phyloP scores from a whole-genome alignment of 2,797 vertebrate genomes.

The Melanotaenia maccullochi region DNA sequence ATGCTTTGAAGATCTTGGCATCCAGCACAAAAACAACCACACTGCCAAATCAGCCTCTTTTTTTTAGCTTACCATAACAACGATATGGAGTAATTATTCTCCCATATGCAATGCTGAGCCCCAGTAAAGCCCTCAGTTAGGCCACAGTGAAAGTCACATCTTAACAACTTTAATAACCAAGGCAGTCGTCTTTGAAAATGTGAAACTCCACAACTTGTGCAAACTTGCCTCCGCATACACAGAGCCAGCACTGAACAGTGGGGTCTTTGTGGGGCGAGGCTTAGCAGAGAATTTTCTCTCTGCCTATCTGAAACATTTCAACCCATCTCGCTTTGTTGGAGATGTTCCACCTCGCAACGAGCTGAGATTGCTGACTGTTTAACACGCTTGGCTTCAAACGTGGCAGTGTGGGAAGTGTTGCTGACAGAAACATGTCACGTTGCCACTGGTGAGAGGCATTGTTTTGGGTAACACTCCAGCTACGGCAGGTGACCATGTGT shows the following conservation, averaged over 20 bases:
- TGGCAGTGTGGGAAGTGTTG: constrained; percentile 63
- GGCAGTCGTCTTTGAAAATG: constrained; percentile 70
- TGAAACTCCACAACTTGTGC: constrained; percentile 71
- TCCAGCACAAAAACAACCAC: constrained; percentile 55
- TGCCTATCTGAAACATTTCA: constrained; percentile 63
- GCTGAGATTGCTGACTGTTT: constrained; percentile 61
- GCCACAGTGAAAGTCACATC: constrained; percentile 69
- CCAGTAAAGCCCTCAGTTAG: constrained; percentile 30
- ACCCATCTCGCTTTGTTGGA: constrained; percentile 58
- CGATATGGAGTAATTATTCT: constrained; percentile 57
- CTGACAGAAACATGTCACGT: constrained; percentile 69
- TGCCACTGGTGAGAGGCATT: constrained; percentile 60
- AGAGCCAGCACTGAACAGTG: constrained; percentile 64
- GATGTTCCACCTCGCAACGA: constrained; percentile 50
- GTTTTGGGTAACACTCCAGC: constrained; percentile 51
- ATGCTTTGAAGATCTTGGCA: constrained; percentile 54
- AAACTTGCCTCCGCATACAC: constrained; percentile 73
- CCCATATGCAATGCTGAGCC: constrained; percentile 49
- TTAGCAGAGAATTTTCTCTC: constrained; percentile 55
- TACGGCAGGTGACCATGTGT: constrained; percentile 65
- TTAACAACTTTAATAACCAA: constrained; percentile 69
- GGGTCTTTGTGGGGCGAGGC: constrained; percentile 74
- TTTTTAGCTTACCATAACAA: constrained; percentile 48
- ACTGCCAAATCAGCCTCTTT: constrained; percentile 52
- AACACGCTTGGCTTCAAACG: constrained; percentile 56